These are phyloP conservation scores for Chaetorhynchus papuensis DNA, from an alignment of 2,113 vertebrate species.

Conservation along the genomic window DNA sequence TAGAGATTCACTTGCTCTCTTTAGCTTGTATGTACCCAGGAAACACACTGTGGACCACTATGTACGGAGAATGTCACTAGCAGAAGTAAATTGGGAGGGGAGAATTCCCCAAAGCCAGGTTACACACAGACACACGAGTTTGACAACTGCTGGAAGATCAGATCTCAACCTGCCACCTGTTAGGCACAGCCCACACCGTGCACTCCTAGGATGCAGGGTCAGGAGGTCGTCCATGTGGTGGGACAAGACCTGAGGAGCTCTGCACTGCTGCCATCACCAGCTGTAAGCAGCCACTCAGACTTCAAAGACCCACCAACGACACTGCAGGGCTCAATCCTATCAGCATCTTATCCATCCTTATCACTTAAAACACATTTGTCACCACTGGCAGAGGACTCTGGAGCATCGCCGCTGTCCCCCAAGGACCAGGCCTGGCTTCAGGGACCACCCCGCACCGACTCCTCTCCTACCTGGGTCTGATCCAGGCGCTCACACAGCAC, in stretches of 20 bases:
- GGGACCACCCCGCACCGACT: background rate
- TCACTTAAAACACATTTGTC: background rate
- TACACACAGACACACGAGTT: background rate
- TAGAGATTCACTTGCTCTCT: background rate
- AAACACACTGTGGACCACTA: background rate
- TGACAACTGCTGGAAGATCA: background rate
- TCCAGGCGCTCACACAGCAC: constrained; percentile 12
- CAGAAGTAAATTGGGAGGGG: background rate
- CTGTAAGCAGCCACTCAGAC: background rate
- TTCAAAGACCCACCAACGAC: fast-evolving
- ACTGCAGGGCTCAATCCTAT: background rate
- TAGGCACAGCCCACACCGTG: fast-evolving
- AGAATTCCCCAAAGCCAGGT: background rate
- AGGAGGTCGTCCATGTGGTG: background rate
- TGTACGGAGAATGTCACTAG: fast-evolving
- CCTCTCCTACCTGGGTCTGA: constrained; percentile 4
- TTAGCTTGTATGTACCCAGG: background rate
- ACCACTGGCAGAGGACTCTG: fast-evolving
- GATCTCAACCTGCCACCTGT: background rate
- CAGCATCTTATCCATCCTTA: background rate
- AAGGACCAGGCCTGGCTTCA: background rate
- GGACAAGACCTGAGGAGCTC: background rate
- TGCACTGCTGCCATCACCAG: background rate
- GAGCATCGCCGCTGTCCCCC: background rate
- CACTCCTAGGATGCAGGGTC: background rate